Base-by-base conservation (phyloP, 2,888 invertebrate species). In the Chrysotoxum bicinctum region DNA sequence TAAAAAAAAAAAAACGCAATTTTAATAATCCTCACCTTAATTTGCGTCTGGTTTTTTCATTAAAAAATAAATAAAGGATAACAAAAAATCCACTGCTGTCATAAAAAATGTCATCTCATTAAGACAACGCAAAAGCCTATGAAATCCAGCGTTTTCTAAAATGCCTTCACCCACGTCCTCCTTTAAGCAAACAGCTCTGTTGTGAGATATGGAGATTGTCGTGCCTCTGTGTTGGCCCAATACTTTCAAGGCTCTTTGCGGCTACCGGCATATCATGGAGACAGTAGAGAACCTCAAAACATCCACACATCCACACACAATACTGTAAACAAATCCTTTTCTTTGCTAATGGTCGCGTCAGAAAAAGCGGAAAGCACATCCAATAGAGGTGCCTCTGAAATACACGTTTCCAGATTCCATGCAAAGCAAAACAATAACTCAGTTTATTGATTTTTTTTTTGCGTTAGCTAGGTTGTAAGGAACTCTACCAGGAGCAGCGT, bases 21-120 rank as follows among this genome's bases (percentile, higher is more conserved):
- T 50, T 50, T 45, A 75, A 74, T 74, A 43, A 75, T 43, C 69
- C 68, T 37, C 68, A 52, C 70, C 64, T 66, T 64, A 37, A 62
- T 54, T 62, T 69, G 26, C n/a, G 76, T 70, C 70, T 45, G 43
- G 37, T 14, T 14, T 40, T 69, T 78, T 76, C 58, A 68, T 76
- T 60, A 40, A 56, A 64, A 54, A 73, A 48, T 8, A 60, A 8
- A 50, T 8, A 60, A 8, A 50, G 23, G 10, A 16, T 9, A 66
- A 8, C 6, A 26, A 50, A 23, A 23, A 50, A 50, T 50, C 50
- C n/a, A 50, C 37, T 37, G 78, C 54, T 19, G 40, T 79, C 73
- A 40, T 66, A 58, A 40, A 73, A 74, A 74, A 74, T 74, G 60
- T 62, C 73, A 69, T 66, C 73, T 74, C 68, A 80, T 80, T 68